Evolutionary conservation across 1,140 invertebrate genomes (phyloP).

Genomic region (Hermetia illucens): DNA sequence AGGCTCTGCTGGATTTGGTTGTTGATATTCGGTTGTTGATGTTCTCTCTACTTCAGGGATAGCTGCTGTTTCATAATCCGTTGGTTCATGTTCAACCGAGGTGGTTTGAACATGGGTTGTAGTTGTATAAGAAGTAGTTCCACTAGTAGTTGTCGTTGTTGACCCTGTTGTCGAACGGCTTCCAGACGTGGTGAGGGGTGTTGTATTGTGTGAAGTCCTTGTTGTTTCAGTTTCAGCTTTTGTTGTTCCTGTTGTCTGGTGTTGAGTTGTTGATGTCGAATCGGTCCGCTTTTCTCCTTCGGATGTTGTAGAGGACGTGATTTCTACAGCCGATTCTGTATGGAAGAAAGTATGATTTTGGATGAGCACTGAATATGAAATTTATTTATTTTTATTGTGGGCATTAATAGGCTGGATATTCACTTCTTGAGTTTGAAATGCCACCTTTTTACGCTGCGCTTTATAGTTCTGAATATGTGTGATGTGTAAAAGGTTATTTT

Average conservation of each 20-base stretch:
- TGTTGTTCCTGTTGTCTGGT: not conserved
- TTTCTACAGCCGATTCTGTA: not conserved
- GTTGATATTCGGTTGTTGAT: not conserved
- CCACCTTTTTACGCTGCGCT: no score
- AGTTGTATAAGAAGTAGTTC: constrained; percentile 13
- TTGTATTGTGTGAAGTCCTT: constrained; percentile 4
- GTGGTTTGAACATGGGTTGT: constrained; percentile 19
- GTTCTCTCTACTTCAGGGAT: not conserved
- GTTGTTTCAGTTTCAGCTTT: constrained; percentile 4
- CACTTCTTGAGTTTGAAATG: no score
- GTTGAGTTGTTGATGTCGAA: not conserved
- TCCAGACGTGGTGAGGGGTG: constrained; percentile 8
- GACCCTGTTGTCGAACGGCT: constrained; percentile 9
- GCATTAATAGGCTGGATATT: no score
- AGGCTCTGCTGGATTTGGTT: constrained; percentile 2
- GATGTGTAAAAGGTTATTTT: no score
- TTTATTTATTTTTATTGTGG: no score
- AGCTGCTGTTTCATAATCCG: constrained; percentile 12
- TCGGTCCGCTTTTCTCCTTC: not conserved
- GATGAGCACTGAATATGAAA: no score
- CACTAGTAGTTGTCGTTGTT: constrained; percentile 7
- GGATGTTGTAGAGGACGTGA: not conserved
- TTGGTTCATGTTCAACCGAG: constrained; percentile 21
- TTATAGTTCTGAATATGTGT: no score
- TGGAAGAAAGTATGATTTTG: not conserved